Percentiles rank a stretch among this genome's conserved stretches.
Evolutionary conservation across 2,888 invertebrate genomes (phyloP).

Genomic region (Ferrisia virgata): DNA sequence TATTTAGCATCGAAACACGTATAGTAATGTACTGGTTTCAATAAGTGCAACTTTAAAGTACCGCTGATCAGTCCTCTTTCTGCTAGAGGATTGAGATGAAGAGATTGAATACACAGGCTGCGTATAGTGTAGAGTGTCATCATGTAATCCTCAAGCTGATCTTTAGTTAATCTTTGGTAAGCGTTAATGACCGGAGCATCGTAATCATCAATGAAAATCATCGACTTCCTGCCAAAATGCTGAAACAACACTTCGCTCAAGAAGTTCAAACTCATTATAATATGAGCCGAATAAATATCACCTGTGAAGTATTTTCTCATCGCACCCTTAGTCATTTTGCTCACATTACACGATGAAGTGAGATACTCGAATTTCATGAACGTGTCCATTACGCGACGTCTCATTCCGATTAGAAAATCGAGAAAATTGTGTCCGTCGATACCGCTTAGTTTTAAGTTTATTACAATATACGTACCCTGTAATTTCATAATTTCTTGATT

Average conservation of each 20-base stretch:
- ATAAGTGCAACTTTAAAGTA: background rate
- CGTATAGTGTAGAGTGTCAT: too few relatives aligned
- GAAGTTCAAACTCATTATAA: background rate
- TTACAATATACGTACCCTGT: background rate
- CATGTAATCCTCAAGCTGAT: background rate
- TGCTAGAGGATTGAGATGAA: background rate
- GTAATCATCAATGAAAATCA: background rate
- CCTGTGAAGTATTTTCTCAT: background rate
- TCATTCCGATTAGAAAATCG: constrained; percentile 50
- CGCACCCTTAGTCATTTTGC: background rate
- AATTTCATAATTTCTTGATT: background rate
- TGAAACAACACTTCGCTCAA: background rate
- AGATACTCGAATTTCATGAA: background rate
- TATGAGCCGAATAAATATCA: background rate
- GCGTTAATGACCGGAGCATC: background rate
- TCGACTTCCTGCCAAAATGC: background rate
- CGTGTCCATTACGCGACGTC: background rate
- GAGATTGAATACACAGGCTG: background rate
- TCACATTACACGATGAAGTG: background rate
- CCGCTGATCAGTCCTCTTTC: background rate
- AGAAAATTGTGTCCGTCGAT: background rate
- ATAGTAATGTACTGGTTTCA: background rate
- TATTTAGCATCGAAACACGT: background rate
- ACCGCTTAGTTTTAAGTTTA: background rate
- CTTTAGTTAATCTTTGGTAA: background rate